Base-by-base conservation (phyloP, 2,113 vertebrate genomes). In the Aspidoscelis tigris region DNA sequence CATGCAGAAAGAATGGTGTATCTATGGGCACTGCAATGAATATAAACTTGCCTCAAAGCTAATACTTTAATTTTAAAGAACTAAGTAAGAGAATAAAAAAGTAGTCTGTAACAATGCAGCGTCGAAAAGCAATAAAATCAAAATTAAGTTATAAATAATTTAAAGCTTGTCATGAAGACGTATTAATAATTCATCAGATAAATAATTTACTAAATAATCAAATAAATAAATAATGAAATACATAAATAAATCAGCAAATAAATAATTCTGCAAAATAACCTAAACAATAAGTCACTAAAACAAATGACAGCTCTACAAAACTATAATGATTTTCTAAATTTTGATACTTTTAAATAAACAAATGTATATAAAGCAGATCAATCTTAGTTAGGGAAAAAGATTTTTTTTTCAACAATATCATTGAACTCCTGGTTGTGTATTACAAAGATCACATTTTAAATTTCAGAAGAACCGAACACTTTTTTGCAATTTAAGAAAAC, bases 131-230 rank as follows among this genome's bases (percentile, higher is more conserved):
- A 99, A 99, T 99, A 98, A 99, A 98, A 98, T 99, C 97, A 97
- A 99, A 99, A 99, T 99, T 98, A 99, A 99, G 96, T 97, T 97
- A 98, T 99, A 97, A 98, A 99, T 99, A 98, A 99, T 98, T 97
- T 96, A 99, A 92, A 94, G 92, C 95, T 98, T 97, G 98, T 99
- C 98, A 98, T 98, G 97, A 98, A 97, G 97, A 97, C 96, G 94
- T 97, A 99, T 99, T 98, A 98, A 99, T 99, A 98, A 98, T 99
- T 98, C 97, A 99, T 98, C 96, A 96, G 97, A 98, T 99, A 98
- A 99, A 99, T 99, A 98, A 99, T 99, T 99, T 99, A 99, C 97
- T 98, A 99, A 99, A 99, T 99, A 99, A 99, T 99, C 97, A 99
- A 98, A 99, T 99, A 98, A 98, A 98, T 99, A 98, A 99, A 98